Evolutionary conservation across 2,797 vertebrate genomes (phyloP).

Genomic region (Pseudochirops cupreus): DNA sequence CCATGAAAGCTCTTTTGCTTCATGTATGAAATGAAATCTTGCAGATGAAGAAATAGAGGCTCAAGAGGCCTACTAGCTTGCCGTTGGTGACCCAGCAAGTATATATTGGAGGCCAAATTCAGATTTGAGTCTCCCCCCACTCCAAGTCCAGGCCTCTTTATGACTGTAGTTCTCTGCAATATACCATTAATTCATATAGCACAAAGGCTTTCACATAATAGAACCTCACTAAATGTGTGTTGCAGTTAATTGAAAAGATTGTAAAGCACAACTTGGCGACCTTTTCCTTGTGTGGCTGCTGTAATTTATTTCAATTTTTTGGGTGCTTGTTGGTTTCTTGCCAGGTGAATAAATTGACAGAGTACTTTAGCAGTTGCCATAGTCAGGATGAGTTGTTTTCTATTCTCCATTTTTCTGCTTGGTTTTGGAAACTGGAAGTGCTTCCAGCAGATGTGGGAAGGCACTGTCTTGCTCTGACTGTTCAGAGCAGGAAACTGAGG

Average conservation of each 20-base stretch:
- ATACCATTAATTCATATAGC: neutral
- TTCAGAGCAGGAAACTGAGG: constrained; percentile 56
- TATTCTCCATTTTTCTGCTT: constrained; percentile 37
- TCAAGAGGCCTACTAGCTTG: neutral
- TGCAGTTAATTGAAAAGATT: neutral
- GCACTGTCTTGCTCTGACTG: constrained; percentile 56
- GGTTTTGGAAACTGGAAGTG: constrained; percentile 49
- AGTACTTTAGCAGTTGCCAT: neutral
- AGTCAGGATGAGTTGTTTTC: neutral
- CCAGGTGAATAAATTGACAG: neutral
- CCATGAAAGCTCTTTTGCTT: too few species aligned
- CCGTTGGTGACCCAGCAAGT: neutral
- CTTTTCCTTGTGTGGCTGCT: neutral
- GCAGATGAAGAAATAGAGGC: neutral
- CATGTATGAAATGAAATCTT: neutral
- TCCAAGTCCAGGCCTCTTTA: neutral
- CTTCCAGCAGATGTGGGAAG: neutral
- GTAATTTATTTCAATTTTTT: neutral
- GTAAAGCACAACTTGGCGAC: neutral
- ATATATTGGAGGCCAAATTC: neutral
- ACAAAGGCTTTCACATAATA: neutral
- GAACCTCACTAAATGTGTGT: neutral
- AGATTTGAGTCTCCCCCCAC: neutral
- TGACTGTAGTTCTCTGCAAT: neutral
- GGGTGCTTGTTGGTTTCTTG: neutral